Conservation (phyloP, 1,140 invertebrate genomes). For the Samia ricini region DNA sequence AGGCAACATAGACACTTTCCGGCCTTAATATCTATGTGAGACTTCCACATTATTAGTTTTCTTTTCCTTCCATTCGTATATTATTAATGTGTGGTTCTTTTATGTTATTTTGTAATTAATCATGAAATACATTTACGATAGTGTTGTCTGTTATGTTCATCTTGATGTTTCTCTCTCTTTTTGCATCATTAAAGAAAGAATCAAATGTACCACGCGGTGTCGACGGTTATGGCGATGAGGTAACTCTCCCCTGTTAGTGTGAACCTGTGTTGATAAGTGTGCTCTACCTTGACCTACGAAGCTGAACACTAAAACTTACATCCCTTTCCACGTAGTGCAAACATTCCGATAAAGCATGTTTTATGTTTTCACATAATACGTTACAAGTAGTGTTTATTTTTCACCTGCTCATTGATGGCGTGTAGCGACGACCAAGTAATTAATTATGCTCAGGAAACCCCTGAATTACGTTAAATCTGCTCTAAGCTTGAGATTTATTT, state of each 20-base stretch:
- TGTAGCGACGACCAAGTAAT: constrained; percentile 14
- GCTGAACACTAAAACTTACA: constrained; percentile 20
- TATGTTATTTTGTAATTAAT: background rate
- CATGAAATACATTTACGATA: background rate
- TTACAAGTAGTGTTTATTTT: constrained; percentile 9
- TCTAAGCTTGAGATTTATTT: constrained; percentile 17
- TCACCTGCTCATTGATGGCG: constrained; percentile 17
- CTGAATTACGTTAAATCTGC: constrained; percentile 14
- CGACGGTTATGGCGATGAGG: constrained; percentile 94
- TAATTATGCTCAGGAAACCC: constrained; percentile 9
- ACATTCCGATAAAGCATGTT: constrained; percentile 30
- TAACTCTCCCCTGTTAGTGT: constrained; percentile 79
- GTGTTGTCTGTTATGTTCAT: constrained; percentile 73
- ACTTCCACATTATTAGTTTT: background rate
- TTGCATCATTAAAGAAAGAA: constrained; percentile 83
- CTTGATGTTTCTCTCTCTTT: constrained; percentile 79
- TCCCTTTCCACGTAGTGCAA: constrained; percentile 28
- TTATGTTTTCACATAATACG: background rate
- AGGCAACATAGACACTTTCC: background rate
- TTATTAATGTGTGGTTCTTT: background rate
- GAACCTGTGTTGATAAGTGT: constrained; percentile 35
- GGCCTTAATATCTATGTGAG: background rate
- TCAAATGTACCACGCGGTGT: constrained; percentile 95
- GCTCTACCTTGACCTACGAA: constrained; percentile 25
- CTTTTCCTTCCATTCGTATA: background rate